These are phyloP conservation scores for Apotomis betuletana DNA, from an alignment of 2,888 invertebrate species.

Conservation along the genomic window DNA sequence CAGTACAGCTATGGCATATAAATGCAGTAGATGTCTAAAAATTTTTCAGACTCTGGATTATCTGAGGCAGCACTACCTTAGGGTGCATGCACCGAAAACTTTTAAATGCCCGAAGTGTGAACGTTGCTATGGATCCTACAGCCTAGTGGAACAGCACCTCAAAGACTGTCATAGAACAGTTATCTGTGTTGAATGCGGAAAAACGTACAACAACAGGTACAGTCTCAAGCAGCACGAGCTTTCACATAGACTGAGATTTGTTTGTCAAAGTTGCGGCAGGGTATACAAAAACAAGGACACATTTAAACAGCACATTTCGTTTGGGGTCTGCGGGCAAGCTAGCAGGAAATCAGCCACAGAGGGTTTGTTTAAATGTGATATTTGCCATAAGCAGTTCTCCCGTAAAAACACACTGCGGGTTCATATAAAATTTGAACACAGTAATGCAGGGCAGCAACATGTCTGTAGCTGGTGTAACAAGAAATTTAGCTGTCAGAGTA, in stretches of 20 bases:
- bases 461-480: slow-evolving; percentile 57
- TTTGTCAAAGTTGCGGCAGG: slow-evolving; percentile 56
- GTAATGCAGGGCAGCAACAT: slow-evolving; percentile 46
- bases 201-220: slow-evolving; percentile 49
- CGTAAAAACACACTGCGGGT: slow-evolving; percentile 50
- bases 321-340: slow-evolving; percentile 47
- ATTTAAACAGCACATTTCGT: slow-evolving; percentile 51
- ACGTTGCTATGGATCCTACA: slow-evolving; percentile 48
- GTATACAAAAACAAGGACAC: slow-evolving; percentile 51
- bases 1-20: slow-evolving; percentile 34
- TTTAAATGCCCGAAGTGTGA: slow-evolving; percentile 52
- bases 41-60: slow-evolving; percentile 44
- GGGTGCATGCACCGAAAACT: slow-evolving; percentile 55
- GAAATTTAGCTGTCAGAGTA: slow-evolving; percentile 52
- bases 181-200: slow-evolving; percentile 56
- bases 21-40: slow-evolving; percentile 52
- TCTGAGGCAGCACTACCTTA: slow-evolving; percentile 51
- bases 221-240: slow-evolving; percentile 52
- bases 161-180: slow-evolving; percentile 46
- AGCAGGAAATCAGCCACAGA: slow-evolving; percentile 44
- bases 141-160: slow-evolving; percentile 50
- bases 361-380: slow-evolving; percentile 50
- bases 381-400: slow-evolving; percentile 54
- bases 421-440: slow-evolving; percentile 57
- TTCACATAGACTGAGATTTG: slow-evolving; percentile 46